Evolutionary conservation across 2,888 invertebrate genomes (phyloP).

Genomic region (Mimumesa dahlbomi): DNA sequence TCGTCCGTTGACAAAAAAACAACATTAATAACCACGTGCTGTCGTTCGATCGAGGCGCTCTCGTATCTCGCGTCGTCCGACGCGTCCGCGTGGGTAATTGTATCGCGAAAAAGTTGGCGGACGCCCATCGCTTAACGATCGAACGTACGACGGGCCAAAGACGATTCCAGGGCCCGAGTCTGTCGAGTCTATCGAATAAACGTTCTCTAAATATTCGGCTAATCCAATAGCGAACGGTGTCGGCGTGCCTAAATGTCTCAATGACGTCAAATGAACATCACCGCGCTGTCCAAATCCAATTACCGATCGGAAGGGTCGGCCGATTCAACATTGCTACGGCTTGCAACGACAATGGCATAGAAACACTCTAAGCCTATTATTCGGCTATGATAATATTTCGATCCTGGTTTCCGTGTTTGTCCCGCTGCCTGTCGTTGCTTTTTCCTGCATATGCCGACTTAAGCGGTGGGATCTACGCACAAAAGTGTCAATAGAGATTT

Average conservation of each 20-base stretch:
- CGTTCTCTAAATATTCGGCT: slow-evolving; percentile 68
- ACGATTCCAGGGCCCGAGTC: too few relatives aligned
- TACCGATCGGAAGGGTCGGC: slow-evolving; percentile 63
- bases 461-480: slow-evolving; percentile 32
- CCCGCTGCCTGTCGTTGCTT: slow-evolving; percentile 31
- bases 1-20: slow-evolving; percentile 18
- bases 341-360: slow-evolving; percentile 48
- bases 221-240: slow-evolving; percentile 69
- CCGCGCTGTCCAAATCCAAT: slow-evolving; percentile 76
- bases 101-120: too few relatives aligned
- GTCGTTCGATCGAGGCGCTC: background rate
- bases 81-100: too few relatives aligned
- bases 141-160: too few relatives aligned
- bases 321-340: slow-evolving; percentile 60
- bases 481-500: slow-evolving; percentile 47
- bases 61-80: too few relatives aligned
- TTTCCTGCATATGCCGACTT: slow-evolving; percentile 62
- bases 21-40: slow-evolving; percentile 3
- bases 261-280: slow-evolving; percentile 79
- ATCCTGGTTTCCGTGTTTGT: slow-evolving; percentile 65
- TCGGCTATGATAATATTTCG: slow-evolving; percentile 75
- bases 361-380: slow-evolving; percentile 75
- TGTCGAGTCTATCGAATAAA: too few relatives aligned
- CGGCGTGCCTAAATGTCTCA: slow-evolving; percentile 71
- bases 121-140: too few relatives aligned